phyloP scores from a whole-genome alignment of 2,113 vertebrate species.

The Microcebus lehilahytsara region DNA sequence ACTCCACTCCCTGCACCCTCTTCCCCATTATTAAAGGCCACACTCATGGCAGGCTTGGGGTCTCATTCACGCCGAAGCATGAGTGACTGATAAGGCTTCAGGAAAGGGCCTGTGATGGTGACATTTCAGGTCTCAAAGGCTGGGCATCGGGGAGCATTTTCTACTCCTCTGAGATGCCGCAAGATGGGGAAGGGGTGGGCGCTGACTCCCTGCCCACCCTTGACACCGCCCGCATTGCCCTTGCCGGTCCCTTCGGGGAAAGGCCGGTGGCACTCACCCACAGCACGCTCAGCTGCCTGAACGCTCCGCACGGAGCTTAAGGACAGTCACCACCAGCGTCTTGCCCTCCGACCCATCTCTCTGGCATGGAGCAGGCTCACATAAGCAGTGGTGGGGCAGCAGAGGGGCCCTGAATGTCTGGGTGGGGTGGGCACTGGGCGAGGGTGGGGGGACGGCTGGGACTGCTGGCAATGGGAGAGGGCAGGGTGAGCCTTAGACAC shows the following conservation, averaged over 20 bases:
- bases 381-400: accelerated
- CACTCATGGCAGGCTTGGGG: neutral
- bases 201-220: neutral
- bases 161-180: neutral
- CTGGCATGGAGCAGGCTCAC: neutral
- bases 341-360: neutral
- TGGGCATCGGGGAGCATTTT: neutral
- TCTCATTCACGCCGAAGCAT: neutral
- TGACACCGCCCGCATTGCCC: too few species aligned
- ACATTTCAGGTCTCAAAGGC: neutral
- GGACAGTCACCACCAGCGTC: neutral
- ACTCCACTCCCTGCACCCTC: accelerated
- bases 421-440: neutral
- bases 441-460: neutral
- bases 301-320: neutral
- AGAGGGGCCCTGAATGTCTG: neutral
- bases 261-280: neutral
- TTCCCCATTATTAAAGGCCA: neutral
- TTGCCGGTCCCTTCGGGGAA: neutral
- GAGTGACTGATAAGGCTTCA: too few species aligned
- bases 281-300: accelerated
- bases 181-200: neutral
- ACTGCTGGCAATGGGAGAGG: neutral
- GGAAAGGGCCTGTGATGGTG: neutral
- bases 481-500: neutral